Base-by-base conservation (phyloP, 2,113 vertebrate species). In the Buteo buteo region DNA sequence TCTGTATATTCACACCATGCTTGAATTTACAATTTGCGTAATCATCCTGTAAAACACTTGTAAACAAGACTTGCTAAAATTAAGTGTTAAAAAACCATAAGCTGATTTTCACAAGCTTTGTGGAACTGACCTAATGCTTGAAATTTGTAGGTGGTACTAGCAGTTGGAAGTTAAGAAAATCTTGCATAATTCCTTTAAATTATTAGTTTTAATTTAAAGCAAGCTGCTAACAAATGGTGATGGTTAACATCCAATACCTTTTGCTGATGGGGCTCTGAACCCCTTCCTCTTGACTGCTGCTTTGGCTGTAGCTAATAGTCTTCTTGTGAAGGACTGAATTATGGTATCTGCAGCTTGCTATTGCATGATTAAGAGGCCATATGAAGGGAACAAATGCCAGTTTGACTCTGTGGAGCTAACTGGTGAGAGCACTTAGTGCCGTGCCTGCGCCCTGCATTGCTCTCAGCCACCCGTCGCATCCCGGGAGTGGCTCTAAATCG, bases 1-100 rank as follows among this genome's bases (percentile, higher is more conserved):
- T 74, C 34, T 81, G 11, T 59, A 19, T 34, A 36, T 82, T 91
- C 73, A 55, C 34, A 34, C 40, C 49, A 18, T 29, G 22, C 44
- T 49, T 76, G 77, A 79, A 71, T 91, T 90, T 69, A 52, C 6
- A 26, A 15, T 92, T 90, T 92, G 47, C 2, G 0, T 82, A 89
- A 82, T 86, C 49, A 29, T 25, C 3, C 31, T 38, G 44, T 70
- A 62, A 72, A 95, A 58, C 16, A 19, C 64, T 71, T 36, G 29
- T n/a, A 76, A 85, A 82, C 47, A 86, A 73, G 80, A n/a, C 73
- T 94, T 79, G 58, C 57, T 92, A 54, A 92, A 92, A 83, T 84
- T 52, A 85, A 82, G 25, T 38, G 28, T 78, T 86, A 71, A 74
- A 82, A 92, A 86, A 49, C 3, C 10, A 1, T 65, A 88, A 83